Conservation (phyloP, 1,140 invertebrate species). For the Meloidogyne exigua region DNA sequence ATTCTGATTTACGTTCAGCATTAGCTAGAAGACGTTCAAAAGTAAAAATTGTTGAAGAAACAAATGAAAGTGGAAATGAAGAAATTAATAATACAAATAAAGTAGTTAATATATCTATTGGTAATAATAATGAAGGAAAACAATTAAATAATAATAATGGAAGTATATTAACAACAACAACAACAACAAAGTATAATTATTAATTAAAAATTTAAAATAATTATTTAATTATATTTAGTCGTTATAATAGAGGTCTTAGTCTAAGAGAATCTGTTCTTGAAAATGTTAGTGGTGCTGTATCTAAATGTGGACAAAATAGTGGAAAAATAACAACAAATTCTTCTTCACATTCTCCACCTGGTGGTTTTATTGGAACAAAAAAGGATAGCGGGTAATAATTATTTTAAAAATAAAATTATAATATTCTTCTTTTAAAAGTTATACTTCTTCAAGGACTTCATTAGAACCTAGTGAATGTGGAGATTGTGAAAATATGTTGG, state of each 20-base stretch:
- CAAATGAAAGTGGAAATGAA: slow-evolving; percentile 22
- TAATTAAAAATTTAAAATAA: slow-evolving; percentile 18
- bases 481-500: slow-evolving; percentile 39
- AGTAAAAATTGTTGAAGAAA: slow-evolving; percentile 55
- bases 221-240: slow-evolving; percentile 21
- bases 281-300: slow-evolving; percentile 36
- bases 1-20: slow-evolving; percentile 58
- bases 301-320: neutral
- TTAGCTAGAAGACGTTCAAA: slow-evolving; percentile 59
- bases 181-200: too few species aligned
- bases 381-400: slow-evolving; percentile 60
- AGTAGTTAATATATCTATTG: neutral
- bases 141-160: slow-evolving; percentile 11
- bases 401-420: neutral
- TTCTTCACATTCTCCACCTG: slow-evolving; percentile 60
- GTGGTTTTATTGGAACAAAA: slow-evolving; percentile 52
- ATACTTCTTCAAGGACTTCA: slow-evolving; percentile 61
- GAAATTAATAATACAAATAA: slow-evolving; percentile 7
- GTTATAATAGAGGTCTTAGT: slow-evolving; percentile 51
- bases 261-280: slow-evolving; percentile 57
- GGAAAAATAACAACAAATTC: slow-evolving; percentile 8
- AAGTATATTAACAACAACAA: slow-evolving; percentile 8
- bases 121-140: slow-evolving; percentile 12
- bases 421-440: slow-evolving; percentile 42
- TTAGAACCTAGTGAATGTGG: slow-evolving; percentile 62